phyloP scores from a whole-genome alignment of 2,113 vertebrate species.

The Sminthopsis crassicaudata region DNA sequence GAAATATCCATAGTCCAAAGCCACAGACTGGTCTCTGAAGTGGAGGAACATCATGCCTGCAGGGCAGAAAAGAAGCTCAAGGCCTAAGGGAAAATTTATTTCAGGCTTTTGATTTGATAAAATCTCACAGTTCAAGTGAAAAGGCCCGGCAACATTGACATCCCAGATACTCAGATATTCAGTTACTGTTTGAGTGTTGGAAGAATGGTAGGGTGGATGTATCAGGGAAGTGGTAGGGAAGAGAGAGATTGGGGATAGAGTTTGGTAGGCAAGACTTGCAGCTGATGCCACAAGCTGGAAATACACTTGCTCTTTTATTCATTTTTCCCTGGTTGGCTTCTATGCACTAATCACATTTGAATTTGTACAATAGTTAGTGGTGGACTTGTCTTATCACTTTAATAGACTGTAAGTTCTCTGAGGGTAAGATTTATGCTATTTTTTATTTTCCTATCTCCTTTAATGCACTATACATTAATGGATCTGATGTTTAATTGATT shows the following conservation, averaged over 20 bases:
- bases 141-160: background rate
- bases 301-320: background rate
- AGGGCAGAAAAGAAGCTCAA: background rate
- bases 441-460: background rate
- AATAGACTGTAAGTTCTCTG: background rate
- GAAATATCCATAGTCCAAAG: background rate
- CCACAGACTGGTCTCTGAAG: background rate
- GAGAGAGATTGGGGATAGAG: background rate
- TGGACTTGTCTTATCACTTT: background rate
- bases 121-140: background rate
- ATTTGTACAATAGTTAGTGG: background rate
- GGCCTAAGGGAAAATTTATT: background rate
- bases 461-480: background rate
- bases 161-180: background rate
- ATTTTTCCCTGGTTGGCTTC: background rate
- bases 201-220: background rate
- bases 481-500: background rate
- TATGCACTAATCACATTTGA: background rate
- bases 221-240: background rate
- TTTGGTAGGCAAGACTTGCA: background rate
- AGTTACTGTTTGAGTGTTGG: background rate
- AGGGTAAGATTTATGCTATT: background rate
- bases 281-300: background rate
- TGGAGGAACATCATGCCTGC: background rate
- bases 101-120: background rate